phyloP scores from a whole-genome alignment of 1,140 invertebrate species.

The Ridgeia piscesae region DNA sequence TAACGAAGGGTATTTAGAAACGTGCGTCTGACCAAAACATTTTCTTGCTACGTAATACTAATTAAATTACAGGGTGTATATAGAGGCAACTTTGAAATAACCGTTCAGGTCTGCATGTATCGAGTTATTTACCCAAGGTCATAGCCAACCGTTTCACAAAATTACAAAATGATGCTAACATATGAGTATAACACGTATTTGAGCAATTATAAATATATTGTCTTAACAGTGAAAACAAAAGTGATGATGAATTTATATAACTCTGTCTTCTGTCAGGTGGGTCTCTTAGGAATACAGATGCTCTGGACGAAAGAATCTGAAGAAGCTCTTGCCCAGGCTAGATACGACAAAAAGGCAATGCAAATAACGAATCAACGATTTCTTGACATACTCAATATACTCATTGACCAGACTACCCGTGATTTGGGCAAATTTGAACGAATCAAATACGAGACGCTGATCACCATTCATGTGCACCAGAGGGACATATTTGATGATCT shows the following conservation, averaged over 20 bases:
- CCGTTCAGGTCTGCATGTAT: too few relatives aligned
- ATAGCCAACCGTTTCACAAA: too few relatives aligned
- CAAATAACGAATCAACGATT: constrained; percentile 91
- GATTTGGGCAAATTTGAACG: constrained; percentile 87
- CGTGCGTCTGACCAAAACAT: too few relatives aligned
- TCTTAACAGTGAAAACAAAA: neutral
- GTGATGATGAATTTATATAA: neutral
- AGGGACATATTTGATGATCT: constrained; percentile 94
- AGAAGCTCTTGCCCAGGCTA: constrained; percentile 81
- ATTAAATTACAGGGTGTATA: too few relatives aligned
- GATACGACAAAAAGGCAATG: constrained; percentile 93
- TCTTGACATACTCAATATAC: constrained; percentile 85
- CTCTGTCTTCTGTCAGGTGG: constrained; percentile 43
- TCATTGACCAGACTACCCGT: constrained; percentile 93
- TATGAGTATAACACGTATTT: too few relatives aligned
- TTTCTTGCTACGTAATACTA: too few relatives aligned
- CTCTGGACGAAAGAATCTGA: constrained; percentile 92
- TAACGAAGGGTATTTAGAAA: too few relatives aligned
- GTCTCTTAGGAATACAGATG: constrained; percentile 51
- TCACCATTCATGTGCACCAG: constrained; percentile 97
- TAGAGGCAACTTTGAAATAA: too few relatives aligned
- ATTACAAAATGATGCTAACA: too few relatives aligned
- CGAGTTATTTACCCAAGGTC: too few relatives aligned
- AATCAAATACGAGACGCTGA: constrained; percentile 93
- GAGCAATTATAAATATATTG: neutral